A percentile compares a stretch with the other conserved stretches of the same genome.
Conservation (phyloP, 2,113 vertebrate species). For the Anguilla japonica region DNA sequence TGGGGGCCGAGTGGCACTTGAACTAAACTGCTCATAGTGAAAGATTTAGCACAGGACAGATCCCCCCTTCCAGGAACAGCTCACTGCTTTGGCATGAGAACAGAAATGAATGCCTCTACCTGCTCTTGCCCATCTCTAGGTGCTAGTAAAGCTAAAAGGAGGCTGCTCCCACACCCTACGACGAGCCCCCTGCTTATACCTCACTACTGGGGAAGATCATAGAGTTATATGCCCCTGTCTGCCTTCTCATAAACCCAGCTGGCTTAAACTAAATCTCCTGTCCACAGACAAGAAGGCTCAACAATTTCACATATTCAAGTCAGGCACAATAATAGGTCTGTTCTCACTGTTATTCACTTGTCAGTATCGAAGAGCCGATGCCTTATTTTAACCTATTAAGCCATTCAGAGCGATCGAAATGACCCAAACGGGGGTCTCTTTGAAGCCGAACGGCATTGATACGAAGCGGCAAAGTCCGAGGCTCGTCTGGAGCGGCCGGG, state of each 20-base stretch:
- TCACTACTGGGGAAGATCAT: slow-evolving; percentile 10
- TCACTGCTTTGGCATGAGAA: too few relatives aligned
- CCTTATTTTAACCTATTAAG: neutral
- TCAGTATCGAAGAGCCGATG: neutral
- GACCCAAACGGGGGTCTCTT: neutral
- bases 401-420: slow-evolving; percentile 10
- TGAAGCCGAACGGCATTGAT: neutral
- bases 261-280: slow-evolving; percentile 4
- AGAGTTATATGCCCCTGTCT: neutral
- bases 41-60: too few relatives aligned
- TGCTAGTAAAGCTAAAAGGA: neutral
- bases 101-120: too few relatives aligned
- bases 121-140: too few relatives aligned
- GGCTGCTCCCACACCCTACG: neutral
- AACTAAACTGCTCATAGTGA: too few relatives aligned
- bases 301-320: neutral
- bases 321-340: neutral
- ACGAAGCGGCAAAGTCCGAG: neutral
- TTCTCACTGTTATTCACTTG: neutral
- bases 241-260: neutral
- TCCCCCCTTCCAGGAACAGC: too few relatives aligned
- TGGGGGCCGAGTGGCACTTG: too few relatives aligned
- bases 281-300: neutral
- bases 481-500: neutral
- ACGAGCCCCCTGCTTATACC: neutral